Evolutionary conservation across 2,888 invertebrate genomes (phyloP).

Genomic region (Epirrhoe tristata): DNA sequence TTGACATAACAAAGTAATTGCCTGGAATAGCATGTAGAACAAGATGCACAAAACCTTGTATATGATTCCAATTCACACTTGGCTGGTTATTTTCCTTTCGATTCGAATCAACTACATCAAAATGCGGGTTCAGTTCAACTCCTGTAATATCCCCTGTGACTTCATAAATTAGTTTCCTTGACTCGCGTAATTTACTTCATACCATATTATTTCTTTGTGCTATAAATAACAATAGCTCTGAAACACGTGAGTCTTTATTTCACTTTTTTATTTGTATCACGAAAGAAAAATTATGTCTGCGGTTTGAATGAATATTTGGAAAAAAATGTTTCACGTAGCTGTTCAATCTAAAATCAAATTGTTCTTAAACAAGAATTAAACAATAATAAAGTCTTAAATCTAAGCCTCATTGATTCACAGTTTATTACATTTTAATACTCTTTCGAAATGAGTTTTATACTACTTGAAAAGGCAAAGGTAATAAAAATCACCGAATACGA

Average conservation of each 20-base stretch:
- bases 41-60: too few species aligned
- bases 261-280: slow-evolving; percentile 36
- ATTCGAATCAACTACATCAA: slow-evolving; percentile 7
- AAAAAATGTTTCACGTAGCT: too few species aligned
- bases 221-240: slow-evolving; percentile 41
- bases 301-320: too few species aligned
- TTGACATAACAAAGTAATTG: too few species aligned
- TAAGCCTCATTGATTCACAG: neutral
- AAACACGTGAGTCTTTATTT: slow-evolving; percentile 32
- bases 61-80: neutral
- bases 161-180: slow-evolving; percentile 54
- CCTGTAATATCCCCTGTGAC: slow-evolving; percentile 43
- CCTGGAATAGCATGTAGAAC: too few species aligned
- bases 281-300: neutral
- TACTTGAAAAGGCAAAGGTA: slow-evolving; percentile 17
- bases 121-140: slow-evolving; percentile 23
- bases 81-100: neutral
- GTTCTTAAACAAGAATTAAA: neutral
- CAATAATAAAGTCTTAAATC: neutral
- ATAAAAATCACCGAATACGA: slow-evolving; percentile 23
- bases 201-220: slow-evolving; percentile 40
- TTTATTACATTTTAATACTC: slow-evolving; percentile 17
- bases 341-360: too few species aligned
- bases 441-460: slow-evolving; percentile 20
- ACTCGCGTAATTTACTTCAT: slow-evolving; percentile 52